Conservation (phyloP, 2,113 vertebrate species). For the Turdus rufiventris region DNA sequence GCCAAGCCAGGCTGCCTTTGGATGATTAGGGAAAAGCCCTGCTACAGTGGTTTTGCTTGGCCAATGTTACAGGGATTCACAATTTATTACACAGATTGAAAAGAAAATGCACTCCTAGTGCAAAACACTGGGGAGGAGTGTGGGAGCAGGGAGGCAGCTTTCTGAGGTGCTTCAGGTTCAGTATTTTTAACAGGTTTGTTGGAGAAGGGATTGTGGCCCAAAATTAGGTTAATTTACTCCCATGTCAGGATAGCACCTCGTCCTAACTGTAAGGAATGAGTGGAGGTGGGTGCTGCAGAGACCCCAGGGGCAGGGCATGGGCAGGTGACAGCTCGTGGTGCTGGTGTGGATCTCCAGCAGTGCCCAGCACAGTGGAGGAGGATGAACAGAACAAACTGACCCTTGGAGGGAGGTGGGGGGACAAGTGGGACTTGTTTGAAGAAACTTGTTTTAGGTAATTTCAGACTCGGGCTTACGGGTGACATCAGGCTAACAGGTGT, state of each 20-base stretch:
- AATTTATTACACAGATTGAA: neutral
- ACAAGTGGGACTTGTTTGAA: neutral
- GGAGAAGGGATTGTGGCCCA: neutral
- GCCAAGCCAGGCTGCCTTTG: neutral
- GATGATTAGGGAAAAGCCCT: neutral
- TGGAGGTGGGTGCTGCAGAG: neutral
- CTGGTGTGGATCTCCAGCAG: fast-evolving
- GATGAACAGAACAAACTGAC: neutral
- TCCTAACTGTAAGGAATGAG: neutral
- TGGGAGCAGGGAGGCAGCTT: neutral
- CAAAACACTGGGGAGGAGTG: neutral
- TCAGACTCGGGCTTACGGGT: fast-evolving
- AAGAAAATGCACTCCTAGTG: neutral
- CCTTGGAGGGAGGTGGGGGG: fast-evolving
- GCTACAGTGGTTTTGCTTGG: neutral
- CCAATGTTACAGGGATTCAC: fast-evolving
- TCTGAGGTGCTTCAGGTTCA: neutral
- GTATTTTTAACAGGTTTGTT: neutral
- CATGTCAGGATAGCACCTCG: neutral
- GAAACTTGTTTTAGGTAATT: neutral
- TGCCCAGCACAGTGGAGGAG: neutral
- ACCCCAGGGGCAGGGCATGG: fast-evolving
- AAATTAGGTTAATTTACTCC: neutral
- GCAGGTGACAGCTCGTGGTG: neutral
- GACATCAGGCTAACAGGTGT: neutral